Evolutionary conservation across 2,888 invertebrate species (phyloP).

Genomic region (Xestia sexstrigata): DNA sequence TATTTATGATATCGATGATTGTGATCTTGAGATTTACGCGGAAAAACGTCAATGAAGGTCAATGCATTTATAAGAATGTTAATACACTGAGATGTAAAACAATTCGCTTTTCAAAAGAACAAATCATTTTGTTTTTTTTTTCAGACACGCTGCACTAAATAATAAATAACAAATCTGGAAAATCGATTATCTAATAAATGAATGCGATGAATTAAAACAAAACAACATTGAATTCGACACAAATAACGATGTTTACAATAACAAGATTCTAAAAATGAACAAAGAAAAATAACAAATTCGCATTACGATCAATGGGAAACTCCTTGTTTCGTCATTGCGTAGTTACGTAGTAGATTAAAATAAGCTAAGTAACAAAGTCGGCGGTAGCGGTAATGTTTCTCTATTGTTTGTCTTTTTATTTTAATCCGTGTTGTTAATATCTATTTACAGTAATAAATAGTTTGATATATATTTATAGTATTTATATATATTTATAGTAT

Average conservation of each 20-base stretch:
- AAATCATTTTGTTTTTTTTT: too few relatives aligned
- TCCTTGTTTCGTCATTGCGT: constrained; percentile 26
- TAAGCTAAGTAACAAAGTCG: too few relatives aligned
- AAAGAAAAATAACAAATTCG: constrained; percentile 19
- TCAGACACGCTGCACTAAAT: not conserved
- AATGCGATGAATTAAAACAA: not conserved
- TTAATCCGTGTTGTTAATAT: too few relatives aligned
- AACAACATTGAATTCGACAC: not conserved
- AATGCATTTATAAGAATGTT: constrained; percentile 4
- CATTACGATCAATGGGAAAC: constrained; percentile 29
- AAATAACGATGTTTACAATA: constrained; percentile 10
- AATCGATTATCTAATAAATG: not conserved
- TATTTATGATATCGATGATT: constrained; percentile 29
- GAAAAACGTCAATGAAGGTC: constrained; percentile 27
- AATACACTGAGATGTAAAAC: not conserved
- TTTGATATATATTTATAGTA: too few relatives aligned
- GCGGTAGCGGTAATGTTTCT: too few relatives aligned
- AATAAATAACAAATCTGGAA: not conserved
- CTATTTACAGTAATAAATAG: too few relatives aligned
- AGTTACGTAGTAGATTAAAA: constrained; percentile 19
- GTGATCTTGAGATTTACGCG: not conserved
- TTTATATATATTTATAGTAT: too few relatives aligned
- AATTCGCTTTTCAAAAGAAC: not conserved
- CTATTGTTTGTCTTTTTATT: too few relatives aligned
- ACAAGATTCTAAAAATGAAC: constrained; percentile 24